A percentile compares a stretch with the other conserved stretches of the same genome.
phyloP scores from a whole-genome alignment of 2,888 invertebrate genomes.

The Cephus runcator region DNA sequence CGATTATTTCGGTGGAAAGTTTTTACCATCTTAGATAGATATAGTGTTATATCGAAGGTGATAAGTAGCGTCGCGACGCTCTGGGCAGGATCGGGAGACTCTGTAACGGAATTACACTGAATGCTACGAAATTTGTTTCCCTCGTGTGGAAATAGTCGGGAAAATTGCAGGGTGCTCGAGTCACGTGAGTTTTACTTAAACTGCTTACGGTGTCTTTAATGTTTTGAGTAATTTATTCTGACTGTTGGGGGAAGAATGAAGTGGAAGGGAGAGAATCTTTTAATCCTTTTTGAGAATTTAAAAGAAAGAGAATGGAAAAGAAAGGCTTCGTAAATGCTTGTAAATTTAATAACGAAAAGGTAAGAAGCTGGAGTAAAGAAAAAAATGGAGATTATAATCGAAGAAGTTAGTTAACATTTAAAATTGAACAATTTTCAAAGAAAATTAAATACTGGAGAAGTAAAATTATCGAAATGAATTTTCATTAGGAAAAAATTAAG shows the following conservation, averaged over 20 bases:
- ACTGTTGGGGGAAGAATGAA: not conserved
- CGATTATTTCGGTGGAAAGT: not conserved
- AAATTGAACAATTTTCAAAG: not conserved
- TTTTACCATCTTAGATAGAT: not conserved
- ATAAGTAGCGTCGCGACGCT: not conserved
- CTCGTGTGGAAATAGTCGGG: not conserved
- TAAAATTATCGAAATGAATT: too few relatives aligned
- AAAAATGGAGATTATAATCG: not conserved
- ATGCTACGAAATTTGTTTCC: not conserved
- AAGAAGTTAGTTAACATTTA: not conserved
- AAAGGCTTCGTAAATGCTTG: not conserved
- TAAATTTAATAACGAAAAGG: not conserved
- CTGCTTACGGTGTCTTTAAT: not conserved
- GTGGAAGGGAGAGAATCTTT: too few relatives aligned
- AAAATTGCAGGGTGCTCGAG: not conserved
- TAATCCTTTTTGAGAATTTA: not conserved
- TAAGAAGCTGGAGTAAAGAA: not conserved
- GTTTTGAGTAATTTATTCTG: not conserved
- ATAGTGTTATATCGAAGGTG: not conserved
- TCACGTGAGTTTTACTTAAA: not conserved
- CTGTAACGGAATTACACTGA: not conserved
- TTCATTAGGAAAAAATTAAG: not conserved
- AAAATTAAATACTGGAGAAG: not conserved
- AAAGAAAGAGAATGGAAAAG: not conserved
- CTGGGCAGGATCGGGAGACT: not conserved